phyloP scores from a whole-genome alignment of 2,113 vertebrate genomes.

The Arizona elegans region DNA sequence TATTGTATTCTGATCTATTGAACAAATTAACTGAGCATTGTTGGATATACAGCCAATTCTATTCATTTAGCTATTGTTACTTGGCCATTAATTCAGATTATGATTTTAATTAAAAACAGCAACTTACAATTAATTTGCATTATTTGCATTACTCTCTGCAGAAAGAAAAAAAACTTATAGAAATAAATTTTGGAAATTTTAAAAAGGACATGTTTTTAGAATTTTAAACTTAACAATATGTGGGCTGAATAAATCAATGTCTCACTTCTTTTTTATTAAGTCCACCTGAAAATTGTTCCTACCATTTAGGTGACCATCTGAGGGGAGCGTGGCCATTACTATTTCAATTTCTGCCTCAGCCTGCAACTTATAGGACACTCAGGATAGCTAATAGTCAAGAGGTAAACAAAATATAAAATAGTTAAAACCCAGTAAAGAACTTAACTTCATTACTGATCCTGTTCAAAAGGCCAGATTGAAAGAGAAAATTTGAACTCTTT shows the following conservation, averaged over 20 bases:
- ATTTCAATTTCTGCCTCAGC: background rate
- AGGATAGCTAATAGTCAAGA: background rate
- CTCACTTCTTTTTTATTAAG: background rate
- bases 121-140: background rate
- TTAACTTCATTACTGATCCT: background rate
- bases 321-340: background rate
- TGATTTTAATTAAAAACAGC: background rate
- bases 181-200: background rate
- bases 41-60: background rate
- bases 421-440: background rate
- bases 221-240: background rate
- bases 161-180: background rate
- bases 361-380: background rate
- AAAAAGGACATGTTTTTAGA: background rate
- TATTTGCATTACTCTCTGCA: background rate
- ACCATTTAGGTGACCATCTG: background rate
- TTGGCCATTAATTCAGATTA: background rate
- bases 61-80: background rate
- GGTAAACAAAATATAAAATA: background rate
- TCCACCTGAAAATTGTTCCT: background rate
- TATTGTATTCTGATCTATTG: background rate
- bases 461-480: background rate
- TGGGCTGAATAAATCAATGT: background rate
- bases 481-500: background rate
- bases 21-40: background rate